Evolutionary conservation across 2,888 invertebrate species (phyloP).

Genomic region (Tetragonisca angustula): DNA sequence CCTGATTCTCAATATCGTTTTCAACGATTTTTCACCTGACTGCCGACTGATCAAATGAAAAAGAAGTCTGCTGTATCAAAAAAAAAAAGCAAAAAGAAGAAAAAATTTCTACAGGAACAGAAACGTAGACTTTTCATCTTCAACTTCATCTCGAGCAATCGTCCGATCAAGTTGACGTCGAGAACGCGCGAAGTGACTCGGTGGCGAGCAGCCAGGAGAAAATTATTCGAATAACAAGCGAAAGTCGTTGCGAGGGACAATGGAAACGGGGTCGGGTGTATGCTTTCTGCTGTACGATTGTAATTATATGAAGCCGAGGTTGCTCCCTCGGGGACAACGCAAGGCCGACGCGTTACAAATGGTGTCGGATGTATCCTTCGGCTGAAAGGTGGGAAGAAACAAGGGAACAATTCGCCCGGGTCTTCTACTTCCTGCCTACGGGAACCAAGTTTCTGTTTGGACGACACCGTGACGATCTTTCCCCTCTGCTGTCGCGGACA

Average conservation of each 20-base stretch:
- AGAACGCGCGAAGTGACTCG: background rate
- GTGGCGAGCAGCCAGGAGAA: background rate
- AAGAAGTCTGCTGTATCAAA: no score
- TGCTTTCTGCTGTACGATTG: slow-evolving; percentile 36
- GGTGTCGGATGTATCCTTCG: slow-evolving; percentile 12
- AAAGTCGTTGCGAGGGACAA: slow-evolving; percentile 28
- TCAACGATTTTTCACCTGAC: no score
- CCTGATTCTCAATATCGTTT: no score
- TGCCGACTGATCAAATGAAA: no score
- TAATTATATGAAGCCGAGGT: slow-evolving; percentile 47
- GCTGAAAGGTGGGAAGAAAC: slow-evolving; percentile 20
- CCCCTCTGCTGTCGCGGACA: no score
- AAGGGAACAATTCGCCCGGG: background rate
- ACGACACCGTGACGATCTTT: background rate
- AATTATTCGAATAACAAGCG: slow-evolving; percentile 40
- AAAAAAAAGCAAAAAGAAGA: no score
- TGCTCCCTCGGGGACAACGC: slow-evolving; percentile 11
- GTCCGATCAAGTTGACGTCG: background rate
- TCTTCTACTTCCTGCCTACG: background rate
- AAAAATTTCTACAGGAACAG: background rate
- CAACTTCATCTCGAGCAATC: background rate
- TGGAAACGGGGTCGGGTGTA: slow-evolving; percentile 25
- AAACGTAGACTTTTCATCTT: background rate
- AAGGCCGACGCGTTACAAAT: slow-evolving; percentile 17
- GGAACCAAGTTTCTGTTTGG: background rate